Percentiles rank a stretch among this genome's conserved stretches.
These are phyloP conservation scores for Galago senegalensis DNA, from an alignment of 2,797 vertebrate species.

Conservation along the genomic window DNA sequence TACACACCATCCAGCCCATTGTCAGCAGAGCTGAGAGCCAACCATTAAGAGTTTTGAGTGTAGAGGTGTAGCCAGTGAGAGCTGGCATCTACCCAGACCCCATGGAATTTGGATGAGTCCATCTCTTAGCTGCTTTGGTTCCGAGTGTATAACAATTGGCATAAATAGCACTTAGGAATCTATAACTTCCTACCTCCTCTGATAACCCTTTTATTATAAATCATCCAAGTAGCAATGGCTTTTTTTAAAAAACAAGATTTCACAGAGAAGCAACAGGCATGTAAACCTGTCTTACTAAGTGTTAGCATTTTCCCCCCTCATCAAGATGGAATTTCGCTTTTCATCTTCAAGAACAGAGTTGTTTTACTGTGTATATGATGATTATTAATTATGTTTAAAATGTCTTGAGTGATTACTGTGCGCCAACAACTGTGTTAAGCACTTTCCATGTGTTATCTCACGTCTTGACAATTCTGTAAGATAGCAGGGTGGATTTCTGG, in stretches of 20 bases:
- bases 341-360: neutral
- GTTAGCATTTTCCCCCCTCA: neutral
- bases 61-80: neutral
- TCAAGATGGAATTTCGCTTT: constrained; percentile 35
- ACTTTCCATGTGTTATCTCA: neutral
- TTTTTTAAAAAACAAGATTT: too few species aligned
- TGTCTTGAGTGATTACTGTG: neutral
- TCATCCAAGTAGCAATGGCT: neutral
- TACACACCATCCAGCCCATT: neutral
- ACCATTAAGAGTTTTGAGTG: neutral
- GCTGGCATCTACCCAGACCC: neutral
- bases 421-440: neutral
- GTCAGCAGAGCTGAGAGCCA: neutral
- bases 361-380: constrained; percentile 34
- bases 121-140: constrained; percentile 6
- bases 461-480: neutral
- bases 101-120: neutral
- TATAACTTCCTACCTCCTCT: constrained; percentile 23
- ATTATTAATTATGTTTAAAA: constrained; percentile 40
- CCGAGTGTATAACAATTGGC: neutral
- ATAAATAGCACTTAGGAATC: neutral
- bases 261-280: neutral
- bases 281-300: neutral
- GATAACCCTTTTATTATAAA: constrained; percentile 49
- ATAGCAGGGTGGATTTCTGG: neutral